Evolutionary conservation across 2,797 vertebrate genomes (phyloP), one percentile per base, ranked within the genome.

Genomic region (Poecilia wingei): DNA sequence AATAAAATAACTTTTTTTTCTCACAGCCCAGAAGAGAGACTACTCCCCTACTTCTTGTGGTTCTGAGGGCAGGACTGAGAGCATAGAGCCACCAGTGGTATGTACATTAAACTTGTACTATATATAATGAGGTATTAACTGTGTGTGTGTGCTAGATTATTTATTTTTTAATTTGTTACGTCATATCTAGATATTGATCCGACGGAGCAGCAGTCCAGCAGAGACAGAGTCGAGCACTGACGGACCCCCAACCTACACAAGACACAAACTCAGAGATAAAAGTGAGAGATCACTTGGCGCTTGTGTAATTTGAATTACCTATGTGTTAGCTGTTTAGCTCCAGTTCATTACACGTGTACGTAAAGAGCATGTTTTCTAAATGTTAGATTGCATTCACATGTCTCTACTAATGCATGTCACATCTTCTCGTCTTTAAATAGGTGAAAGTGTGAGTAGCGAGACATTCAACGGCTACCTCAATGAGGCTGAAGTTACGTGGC

Each of bases 381-480:
- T 28, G 28, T 8, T 25, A 2, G 1, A 39, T 74, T 5, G 25
- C 28, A 39, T 2, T 36, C 22, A 14, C 3, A 36, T 51, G 20
- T 28, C 9, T 10, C 49, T 47, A 6, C 74, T 28, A 79, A 31
- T 31, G 31, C 31, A 31, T 31, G 31, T 25, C 43, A 73, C 12
- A 4, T 64, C 76, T 46, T 7, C 4, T 7, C 49, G 25, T 22
- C 51, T 41, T 57, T 68, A 36, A 33, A 45, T 83, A 99, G 98
- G 97, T 92, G 98, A 97, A 89, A 99, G 98, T 18, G 72, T 98
- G 70, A 97, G 97, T 91, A 98, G 97, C 1, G 98, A 99, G 81
- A 92, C 94, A 0, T 97, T 95, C 77, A 94, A 96, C 75, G 96
- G 97, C 87, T 98, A 94, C 87, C 94, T 91, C 49, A 96, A 94